Conservation (phyloP, 2,888 invertebrate genomes). For the Hedychridium roseum region DNA sequence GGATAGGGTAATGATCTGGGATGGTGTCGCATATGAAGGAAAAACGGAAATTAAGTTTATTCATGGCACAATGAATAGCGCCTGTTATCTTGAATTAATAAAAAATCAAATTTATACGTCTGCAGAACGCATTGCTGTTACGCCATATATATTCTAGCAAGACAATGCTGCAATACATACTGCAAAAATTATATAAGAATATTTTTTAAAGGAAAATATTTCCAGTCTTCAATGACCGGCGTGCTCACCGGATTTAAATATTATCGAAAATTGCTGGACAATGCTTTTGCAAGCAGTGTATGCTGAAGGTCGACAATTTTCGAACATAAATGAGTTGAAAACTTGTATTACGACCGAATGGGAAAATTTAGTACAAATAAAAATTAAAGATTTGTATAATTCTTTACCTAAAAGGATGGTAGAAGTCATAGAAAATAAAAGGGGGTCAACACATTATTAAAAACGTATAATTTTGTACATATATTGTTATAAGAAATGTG, state of each 20-base stretch:
- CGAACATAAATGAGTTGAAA: too few species aligned
- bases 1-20: not conserved
- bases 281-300: too few species aligned
- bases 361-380: too few species aligned
- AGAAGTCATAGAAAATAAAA: constrained; percentile 1
- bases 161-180: constrained; percentile 1
- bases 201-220: too few species aligned
- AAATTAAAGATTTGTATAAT: too few species aligned
- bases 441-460: not conserved
- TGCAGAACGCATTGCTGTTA: constrained; percentile 4
- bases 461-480: not conserved
- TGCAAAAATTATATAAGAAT: too few species aligned
- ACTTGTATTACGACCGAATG: too few species aligned
- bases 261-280: too few species aligned
- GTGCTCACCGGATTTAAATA: too few species aligned
- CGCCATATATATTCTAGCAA: not conserved
- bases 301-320: too few species aligned
- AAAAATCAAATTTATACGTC: constrained; percentile 4
- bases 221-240: too few species aligned
- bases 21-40: not conserved
- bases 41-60: constrained; percentile 7
- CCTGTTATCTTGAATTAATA: not conserved
- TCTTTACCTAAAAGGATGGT: not conserved
- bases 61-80: not conserved
- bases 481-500: not conserved